Evolutionary conservation across 1,140 invertebrate species (phyloP), one percentile per base, ranked within the genome.

Genomic region (Antheraea mylitta): DNA sequence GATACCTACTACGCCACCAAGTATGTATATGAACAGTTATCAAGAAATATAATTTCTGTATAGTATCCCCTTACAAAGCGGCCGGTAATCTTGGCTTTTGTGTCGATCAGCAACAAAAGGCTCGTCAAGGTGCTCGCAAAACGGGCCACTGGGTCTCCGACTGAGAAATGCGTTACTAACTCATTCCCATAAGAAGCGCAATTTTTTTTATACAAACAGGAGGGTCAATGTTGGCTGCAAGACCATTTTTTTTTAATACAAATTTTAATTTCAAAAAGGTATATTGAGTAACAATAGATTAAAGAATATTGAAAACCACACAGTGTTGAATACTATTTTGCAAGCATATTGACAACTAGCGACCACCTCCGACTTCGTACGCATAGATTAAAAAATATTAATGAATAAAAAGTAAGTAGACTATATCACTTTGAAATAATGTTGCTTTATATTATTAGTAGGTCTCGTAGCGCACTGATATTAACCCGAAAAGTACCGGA

Each of bases 151-250:
- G 76, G 45, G 76, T 69, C 30, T 61, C 69, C 16, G 80, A 88
- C 82, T 90, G 87, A 87, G 87, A 90, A 90, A 82, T 82, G 69
- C 67, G 71, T 73, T 72, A 66, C 64, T 72, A 69, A 73, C 77
- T 72, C 78, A 68, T 90, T 90, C 87, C 86, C 86, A 90, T 84
- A 86, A 84, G 65, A 42, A 38, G 58, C 30, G 7, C 45, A 53
- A n/a, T 42, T 53, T 69, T 73, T 71, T 77, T 81, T 83, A 75
- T 80, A 77, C 16, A 53, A 53, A 53, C 16, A 53, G 7, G 58
- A 73, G 53, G 63, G 65, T 70, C 65, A 64, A 70, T 64, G 9
- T 53, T 53, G 45, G 45, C 13, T 53, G 16, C 45, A 0, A 16
- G 16, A 53, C 16, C 13, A 16, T 11, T 2, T 53, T 53, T 53